Base-by-base conservation (phyloP, 2,113 vertebrate species). In the Tinamus guttatus region DNA sequence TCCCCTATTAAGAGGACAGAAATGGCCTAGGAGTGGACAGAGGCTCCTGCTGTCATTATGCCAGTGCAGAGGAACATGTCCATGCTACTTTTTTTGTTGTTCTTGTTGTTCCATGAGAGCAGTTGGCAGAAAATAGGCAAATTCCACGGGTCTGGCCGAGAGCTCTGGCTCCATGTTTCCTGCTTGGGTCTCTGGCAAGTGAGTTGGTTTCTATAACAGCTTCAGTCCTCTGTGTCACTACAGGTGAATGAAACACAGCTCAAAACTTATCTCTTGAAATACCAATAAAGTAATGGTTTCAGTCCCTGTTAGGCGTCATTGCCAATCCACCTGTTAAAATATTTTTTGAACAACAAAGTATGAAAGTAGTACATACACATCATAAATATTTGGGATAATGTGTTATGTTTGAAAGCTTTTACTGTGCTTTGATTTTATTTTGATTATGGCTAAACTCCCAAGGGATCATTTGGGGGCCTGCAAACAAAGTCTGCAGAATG, bases 101-200 rank as follows among this genome's bases (percentile, higher is more conserved):
- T 54, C 92, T 97, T 96, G 89, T 79, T 89, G 74, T 81, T 93
- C 87, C 45, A 25, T 86, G 40, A 19, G 36, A 82, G 59, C 60
- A 94, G 58, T 49, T 97, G 95, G 96, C 96, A 95, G 94, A 90
- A 94, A 81, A 71, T 0, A 45, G 78, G 69, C 60, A 43, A 96
- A 95, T 97, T 94, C 90, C 86, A 93, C 63, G 1, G 59, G 59
- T 60, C 95, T 95, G 95, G 93, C 95, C 71, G 74, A 7, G 24
- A 16, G 68, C 92, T 86, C 83, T 94, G 94, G 94, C 95, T 92
- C 86, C 81, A 2, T 84, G 85, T 92, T 96, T 97, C 93, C 96
- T 94, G 90, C 94, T 81, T 47, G 54, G 27, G 43, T 75, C 91
- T 69, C 89, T 92, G 88, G 86, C 93, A 51, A 79, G 58, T 4